Evolutionary conservation across 2,797 vertebrate species (phyloP).

Genomic region (Sarcoramphus papa): DNA sequence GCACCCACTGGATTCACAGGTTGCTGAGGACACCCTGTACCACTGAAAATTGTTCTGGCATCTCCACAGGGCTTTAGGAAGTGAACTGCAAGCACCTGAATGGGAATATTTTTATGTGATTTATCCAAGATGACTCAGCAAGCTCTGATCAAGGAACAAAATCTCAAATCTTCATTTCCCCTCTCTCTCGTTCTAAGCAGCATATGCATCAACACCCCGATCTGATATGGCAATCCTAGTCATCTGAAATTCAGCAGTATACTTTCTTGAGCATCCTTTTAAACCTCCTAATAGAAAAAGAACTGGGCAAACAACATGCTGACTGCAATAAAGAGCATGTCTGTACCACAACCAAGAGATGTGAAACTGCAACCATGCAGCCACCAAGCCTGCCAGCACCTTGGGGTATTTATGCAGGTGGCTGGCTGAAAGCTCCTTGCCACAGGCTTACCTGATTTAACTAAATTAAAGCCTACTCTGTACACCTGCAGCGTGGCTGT

Average conservation of each 20-base stretch:
- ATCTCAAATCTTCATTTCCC: neutral
- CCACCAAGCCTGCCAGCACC: neutral
- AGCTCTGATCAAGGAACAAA: neutral
- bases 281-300: neutral
- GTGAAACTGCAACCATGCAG: neutral
- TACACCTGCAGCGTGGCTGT: neutral
- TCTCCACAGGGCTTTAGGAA: neutral
- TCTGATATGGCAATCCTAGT: neutral
- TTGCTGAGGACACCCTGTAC: neutral
- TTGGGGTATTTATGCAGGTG: neutral
- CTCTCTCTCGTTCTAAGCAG: neutral
- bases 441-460: neutral
- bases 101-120: neutral
- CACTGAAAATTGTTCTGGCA: neutral
- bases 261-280: neutral
- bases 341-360: neutral
- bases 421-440: neutral
- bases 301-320: neutral
- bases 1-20: neutral
- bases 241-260: neutral
- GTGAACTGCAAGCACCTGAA: neutral
- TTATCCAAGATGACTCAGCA: neutral
- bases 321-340: neutral
- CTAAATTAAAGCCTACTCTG: neutral
- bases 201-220: neutral